These are phyloP conservation scores for Lymantria dispar DNA, from an alignment of 2,888 invertebrate species.

Conservation along the genomic window DNA sequence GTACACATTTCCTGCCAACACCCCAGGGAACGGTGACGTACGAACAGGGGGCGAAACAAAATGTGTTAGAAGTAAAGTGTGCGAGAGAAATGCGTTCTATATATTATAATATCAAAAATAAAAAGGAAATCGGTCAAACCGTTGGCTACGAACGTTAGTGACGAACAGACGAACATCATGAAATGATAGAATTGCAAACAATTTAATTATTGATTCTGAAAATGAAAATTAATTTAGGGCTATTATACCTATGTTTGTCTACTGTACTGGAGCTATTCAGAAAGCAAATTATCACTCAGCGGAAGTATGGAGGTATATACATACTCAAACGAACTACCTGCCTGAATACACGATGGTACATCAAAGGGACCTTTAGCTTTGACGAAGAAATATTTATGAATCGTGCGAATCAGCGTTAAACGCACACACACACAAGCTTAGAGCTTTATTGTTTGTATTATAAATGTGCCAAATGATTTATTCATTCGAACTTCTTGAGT, in stretches of 20 bases:
- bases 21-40: background rate
- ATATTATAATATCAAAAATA: no score
- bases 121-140: no score
- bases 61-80: no score
- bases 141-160: no score
- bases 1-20: background rate
- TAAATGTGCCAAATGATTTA: background rate
- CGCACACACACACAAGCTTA: background rate
- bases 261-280: conserved; percentile 12
- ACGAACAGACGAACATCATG: no score
- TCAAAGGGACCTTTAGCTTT: conserved; percentile 29
- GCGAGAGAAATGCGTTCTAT: no score
- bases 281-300: conserved; percentile 29
- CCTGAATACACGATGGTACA: conserved; percentile 31
- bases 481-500: background rate
- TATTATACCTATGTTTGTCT: conserved; percentile 1
- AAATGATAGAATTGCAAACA: no score
- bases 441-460: conserved; percentile 2
- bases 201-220: no score
- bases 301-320: conserved; percentile 8
- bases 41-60: background rate
- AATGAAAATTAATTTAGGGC: conserved; percentile 1
- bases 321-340: conserved; percentile 29
- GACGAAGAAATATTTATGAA: conserved; percentile 15
- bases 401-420: conserved; percentile 1